phyloP scores from a whole-genome alignment of 2,797 vertebrate genomes.

The Sebastes taczanowskii region DNA sequence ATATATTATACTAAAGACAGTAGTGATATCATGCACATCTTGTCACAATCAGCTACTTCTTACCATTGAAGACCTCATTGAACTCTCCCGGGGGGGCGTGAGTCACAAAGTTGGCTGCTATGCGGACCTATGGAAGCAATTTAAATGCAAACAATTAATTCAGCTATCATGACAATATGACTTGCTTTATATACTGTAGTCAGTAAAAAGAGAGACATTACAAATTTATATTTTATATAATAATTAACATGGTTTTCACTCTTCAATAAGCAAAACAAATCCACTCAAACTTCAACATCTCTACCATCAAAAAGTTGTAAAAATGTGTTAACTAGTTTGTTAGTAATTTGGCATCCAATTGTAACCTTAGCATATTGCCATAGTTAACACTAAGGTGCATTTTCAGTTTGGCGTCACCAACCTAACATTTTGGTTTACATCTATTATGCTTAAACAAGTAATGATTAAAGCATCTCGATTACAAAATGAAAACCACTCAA shows the following conservation, averaged over 20 bases:
- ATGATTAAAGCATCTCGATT: not conserved
- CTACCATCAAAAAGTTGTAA: not conserved
- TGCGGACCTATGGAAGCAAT: slow-evolving; percentile 88
- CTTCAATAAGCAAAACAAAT: not conserved
- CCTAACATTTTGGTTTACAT: not conserved
- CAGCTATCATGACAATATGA: not conserved
- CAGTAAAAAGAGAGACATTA: not conserved
- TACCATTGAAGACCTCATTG: slow-evolving; percentile 99
- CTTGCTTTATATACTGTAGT: not conserved
- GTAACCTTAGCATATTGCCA: not conserved
- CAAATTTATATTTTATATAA: not conserved
- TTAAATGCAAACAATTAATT: not conserved
- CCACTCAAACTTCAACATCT: not conserved
- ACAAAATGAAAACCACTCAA: not conserved
- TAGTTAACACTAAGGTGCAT: not conserved
- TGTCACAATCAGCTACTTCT: slow-evolving; percentile 60
- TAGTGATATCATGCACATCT: not conserved
- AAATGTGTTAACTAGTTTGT: not conserved
- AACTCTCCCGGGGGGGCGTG: slow-evolving; percentile 98
- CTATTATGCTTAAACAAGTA: not conserved
- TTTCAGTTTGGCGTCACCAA: not conserved
- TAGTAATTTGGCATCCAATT: not conserved
- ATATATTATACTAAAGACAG: not conserved
- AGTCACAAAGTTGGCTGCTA: slow-evolving; percentile 98
- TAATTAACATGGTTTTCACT: not conserved